Base-by-base conservation (phyloP, 2,113 vertebrate species). In the Aspiorhynchus laticeps region DNA sequence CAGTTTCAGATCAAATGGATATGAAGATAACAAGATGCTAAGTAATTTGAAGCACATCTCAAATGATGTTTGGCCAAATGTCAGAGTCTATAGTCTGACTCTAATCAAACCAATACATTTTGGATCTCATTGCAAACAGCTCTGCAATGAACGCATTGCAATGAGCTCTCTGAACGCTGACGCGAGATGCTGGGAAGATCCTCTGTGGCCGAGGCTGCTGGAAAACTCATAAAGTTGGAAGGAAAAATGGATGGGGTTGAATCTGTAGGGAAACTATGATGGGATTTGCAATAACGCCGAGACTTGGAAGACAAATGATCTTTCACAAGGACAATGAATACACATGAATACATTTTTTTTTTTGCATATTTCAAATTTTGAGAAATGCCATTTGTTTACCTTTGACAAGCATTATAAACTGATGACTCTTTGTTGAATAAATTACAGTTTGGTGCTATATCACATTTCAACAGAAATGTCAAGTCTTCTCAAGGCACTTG, bases 241-340 rank as follows among this genome's bases (percentile, higher is more conserved):
- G 78, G 53, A 80, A 38, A 80, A 80, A 59, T 80, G 33, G 78
- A 59, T 80, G 78, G 3, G n/a, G 51, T 5, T 59, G 59, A 80
- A 80, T 38, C 77, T 36, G 15, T 36, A 3, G 77, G 33, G 53
- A 59, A 38, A 59, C 36, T 24, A 61, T 59, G 5, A 33, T 38
- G 78, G 53, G 56, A 61, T 80, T 41, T 61, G 33, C 53, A 80
- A 80, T 80, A 61, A 80, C 78, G 17, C 90, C 75, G 88, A 89
- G 90, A 80, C 33, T n/a, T 41, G 53, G 19, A 61, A 61, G 36
- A 61, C 53, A 61, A 59, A 61, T 80, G 15, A 26, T 61, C 53
- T 80, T 61, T 59, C 77, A 80, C 36, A 59, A 59, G 21, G 51
- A 33, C 46, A 56, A 33, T 53, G 89, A 82, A 88, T 51, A 21